Evolutionary conservation across 2,797 vertebrate species (phyloP), one percentile per base, ranked within the genome.

Genomic region (Psittacula derbiana): DNA sequence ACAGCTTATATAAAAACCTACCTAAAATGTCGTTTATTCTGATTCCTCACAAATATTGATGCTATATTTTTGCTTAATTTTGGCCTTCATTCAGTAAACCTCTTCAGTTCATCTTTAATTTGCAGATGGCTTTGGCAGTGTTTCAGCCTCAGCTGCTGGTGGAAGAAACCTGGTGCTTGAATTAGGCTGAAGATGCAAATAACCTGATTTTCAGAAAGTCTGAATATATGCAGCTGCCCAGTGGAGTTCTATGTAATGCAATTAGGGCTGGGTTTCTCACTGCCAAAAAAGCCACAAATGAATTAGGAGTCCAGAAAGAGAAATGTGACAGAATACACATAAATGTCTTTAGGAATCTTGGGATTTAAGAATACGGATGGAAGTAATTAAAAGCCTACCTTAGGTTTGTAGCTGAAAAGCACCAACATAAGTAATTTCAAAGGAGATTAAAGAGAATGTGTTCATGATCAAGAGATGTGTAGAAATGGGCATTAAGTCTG

Each of bases 31-130:
- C 2, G 24, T 81, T 86, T 92, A 66, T 88, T 93, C 74, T 46
- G 28, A 86, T 90, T 95, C 27, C 55, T 94, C 21, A 36, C 90
- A 96, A 95, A 97, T 97, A 95, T 96, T 97, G 86, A 92, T 92
- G 72, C 83, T 94, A 80, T 86, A 90, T 94, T 96, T 96, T 95
- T 82, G 40, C 83, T 81, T 71, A 84, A 86, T 94, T 92, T 58
- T 95, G 94, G 90, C 83, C 90, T 96, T 81, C 64, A 47, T 92
- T 93, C 86, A 88, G 70, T 60, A 94, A 93, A 95, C 60, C 93
- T 86, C 76, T 93, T 88, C 36, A 40, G 61, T 93, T 95, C 88
- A 47, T 91, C 86, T 88, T 92, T 92, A 92, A 88, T 93, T 94
- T 97, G 80, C 92, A 95, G 90, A 96, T 96, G 88, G 92, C 81